Evolutionary conservation across 2,888 invertebrate genomes (phyloP).

Genomic region (Cephus nigrinus): DNA sequence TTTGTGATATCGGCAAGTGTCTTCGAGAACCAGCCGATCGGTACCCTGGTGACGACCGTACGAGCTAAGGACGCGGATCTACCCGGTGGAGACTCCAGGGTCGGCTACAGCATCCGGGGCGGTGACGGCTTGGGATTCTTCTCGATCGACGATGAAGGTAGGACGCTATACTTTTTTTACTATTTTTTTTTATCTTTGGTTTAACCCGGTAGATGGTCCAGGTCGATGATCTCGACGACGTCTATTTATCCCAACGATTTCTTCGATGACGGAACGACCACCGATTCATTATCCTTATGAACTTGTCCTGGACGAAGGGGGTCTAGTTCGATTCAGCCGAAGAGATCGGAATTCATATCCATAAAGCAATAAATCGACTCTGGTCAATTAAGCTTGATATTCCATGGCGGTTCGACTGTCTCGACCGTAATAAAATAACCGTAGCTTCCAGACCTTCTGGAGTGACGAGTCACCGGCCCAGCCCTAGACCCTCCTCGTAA

Average conservation of each 20-base stretch:
- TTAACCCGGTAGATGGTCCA: neutral
- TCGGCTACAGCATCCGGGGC: slow-evolving; percentile 87
- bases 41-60: slow-evolving; percentile 81
- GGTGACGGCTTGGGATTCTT: slow-evolving; percentile 94
- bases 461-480: neutral
- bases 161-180: slow-evolving; percentile 43
- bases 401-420: slow-evolving; percentile 9
- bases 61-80: slow-evolving; percentile 85
- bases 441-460: neutral
- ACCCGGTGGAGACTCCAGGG: slow-evolving; percentile 82
- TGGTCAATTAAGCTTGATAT: slow-evolving; percentile 30
- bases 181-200: neutral
- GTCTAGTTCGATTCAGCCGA: neutral
- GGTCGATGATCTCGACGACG: neutral
- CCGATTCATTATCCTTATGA: slow-evolving; percentile 7
- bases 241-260: slow-evolving; percentile 3
- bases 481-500: neutral
- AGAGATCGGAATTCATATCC: slow-evolving; percentile 16
- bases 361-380: slow-evolving; percentile 36
- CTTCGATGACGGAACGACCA: neutral
- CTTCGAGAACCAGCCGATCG: slow-evolving; percentile 83
- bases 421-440: neutral
- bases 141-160: slow-evolving; percentile 89
- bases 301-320: slow-evolving; percentile 4
- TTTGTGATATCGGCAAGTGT: slow-evolving; percentile 82